Conservation (phyloP, 2,888 invertebrate species). For the Sminthurides aquaticus region DNA sequence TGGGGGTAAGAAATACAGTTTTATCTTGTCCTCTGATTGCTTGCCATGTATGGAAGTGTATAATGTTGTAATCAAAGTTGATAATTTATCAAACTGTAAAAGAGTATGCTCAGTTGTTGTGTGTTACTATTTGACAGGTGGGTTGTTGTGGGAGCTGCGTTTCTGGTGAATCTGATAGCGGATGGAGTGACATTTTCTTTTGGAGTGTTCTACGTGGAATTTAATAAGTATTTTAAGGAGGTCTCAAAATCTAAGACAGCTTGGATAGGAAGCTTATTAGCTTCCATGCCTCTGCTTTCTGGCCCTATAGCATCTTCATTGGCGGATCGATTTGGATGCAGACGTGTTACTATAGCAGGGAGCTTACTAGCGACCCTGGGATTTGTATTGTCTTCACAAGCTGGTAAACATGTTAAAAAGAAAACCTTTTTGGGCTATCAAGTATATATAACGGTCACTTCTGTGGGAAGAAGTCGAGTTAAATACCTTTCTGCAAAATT, state of each 20-base stretch:
- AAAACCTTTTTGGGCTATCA: conserved; percentile 2
- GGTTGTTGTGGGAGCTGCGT: conserved; percentile 82
- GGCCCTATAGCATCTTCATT: conserved; percentile 73
- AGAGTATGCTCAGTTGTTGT: too few species aligned
- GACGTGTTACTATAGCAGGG: conserved; percentile 68
- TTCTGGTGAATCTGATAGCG: conserved; percentile 80
- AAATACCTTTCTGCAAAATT: too few species aligned
- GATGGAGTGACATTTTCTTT: conserved; percentile 90
- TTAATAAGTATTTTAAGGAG: conserved; percentile 74
- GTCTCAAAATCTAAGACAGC: conserved; percentile 73
- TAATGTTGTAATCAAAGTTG: too few species aligned
- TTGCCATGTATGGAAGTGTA: too few species aligned
- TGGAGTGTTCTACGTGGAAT: conserved; percentile 79
- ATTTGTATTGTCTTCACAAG: conserved; percentile 66
- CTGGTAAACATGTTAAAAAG: conserved; percentile 42
- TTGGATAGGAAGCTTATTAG: conserved; percentile 82
- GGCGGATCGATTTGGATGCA: conserved; percentile 56
- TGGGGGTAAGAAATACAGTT: conserved; percentile 34
- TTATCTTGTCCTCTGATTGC: background rate
- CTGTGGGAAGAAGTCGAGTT: too few species aligned
- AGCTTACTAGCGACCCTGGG: conserved; percentile 66
- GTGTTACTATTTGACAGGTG: too few species aligned
- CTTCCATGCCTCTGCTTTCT: conserved; percentile 80
- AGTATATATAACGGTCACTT: conserved; percentile 1
- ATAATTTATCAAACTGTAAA: too few species aligned